These are phyloP conservation scores for Triplophysa dalaica DNA, from an alignment of 2,113 vertebrate species.

Conservation along the genomic window DNA sequence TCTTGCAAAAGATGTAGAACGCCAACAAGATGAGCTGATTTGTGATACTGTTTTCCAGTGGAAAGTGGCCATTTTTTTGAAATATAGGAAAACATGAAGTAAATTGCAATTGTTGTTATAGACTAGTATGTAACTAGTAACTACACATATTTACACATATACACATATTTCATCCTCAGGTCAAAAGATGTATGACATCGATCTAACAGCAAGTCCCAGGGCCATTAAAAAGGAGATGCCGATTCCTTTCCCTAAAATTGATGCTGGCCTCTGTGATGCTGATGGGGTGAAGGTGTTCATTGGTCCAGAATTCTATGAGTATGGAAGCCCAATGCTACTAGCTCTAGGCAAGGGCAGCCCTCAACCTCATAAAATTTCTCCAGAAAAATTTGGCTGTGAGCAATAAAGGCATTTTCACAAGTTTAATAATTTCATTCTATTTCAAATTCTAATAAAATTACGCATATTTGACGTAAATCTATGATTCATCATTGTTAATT, in stretches of 20 bases:
- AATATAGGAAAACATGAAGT: neutral
- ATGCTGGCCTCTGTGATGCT: slow-evolving; percentile 71
- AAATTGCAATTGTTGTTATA: too few species aligned
- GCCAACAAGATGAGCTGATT: too few species aligned
- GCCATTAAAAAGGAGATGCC: slow-evolving; percentile 6
- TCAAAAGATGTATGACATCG: slow-evolving; percentile 57
- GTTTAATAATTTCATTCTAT: neutral
- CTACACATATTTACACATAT: neutral
- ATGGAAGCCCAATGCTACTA: slow-evolving; percentile 61
- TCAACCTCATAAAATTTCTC: slow-evolving; percentile 47
- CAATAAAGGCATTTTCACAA: slow-evolving; percentile 34
- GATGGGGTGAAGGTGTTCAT: slow-evolving; percentile 70
- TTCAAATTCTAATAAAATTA: neutral
- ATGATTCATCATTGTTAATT: too few species aligned
- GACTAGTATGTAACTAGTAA: too few species aligned
- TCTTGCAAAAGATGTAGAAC: too few species aligned
- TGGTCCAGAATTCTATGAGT: slow-evolving; percentile 71
- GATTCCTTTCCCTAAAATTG: slow-evolving; percentile 65
- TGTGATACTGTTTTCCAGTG: too few species aligned
- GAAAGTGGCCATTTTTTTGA: too few species aligned
- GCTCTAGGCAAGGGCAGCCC: slow-evolving; percentile 39
- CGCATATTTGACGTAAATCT: too few species aligned
- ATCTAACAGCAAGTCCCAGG: slow-evolving; percentile 72
- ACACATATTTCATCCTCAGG: slow-evolving; percentile 55
- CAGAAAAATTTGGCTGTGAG: slow-evolving; percentile 70